A percentile compares a stretch with the other conserved stretches of the same genome.
Evolutionary conservation across 1,140 invertebrate genomes (phyloP).

Genomic region (Trialeurodes vaporariorum): DNA sequence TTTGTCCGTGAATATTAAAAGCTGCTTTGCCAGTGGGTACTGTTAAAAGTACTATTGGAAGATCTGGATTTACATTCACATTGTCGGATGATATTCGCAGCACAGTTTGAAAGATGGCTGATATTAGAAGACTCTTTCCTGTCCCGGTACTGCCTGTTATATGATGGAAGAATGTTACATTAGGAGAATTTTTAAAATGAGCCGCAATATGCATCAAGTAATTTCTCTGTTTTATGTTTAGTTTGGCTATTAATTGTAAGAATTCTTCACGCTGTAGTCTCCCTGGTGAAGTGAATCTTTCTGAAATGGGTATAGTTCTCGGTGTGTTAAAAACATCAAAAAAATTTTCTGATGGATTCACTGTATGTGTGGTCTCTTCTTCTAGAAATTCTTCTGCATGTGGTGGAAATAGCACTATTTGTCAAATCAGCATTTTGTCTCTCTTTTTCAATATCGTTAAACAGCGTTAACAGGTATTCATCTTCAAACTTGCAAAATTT

Average conservation of each 20-base stretch:
- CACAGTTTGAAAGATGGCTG: neutral
- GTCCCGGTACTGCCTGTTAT: neutral
- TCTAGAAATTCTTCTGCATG: too few species aligned
- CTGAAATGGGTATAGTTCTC: too few species aligned
- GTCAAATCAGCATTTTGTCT: too few species aligned
- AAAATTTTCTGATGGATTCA: too few species aligned
- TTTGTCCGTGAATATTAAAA: conserved; percentile 1
- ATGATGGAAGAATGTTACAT: neutral
- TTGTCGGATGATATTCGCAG: neutral
- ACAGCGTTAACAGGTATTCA: neutral
- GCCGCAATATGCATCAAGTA: neutral
- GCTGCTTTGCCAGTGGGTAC: conserved; percentile 10
- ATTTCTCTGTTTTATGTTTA: neutral
- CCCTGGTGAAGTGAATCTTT: too few species aligned
- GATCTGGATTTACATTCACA: neutral
- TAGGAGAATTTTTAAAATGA: neutral
- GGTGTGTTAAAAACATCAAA: too few species aligned
- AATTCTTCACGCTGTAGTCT: too few species aligned
- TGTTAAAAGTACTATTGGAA: conserved; percentile 3
- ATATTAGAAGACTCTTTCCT: conserved; percentile 3
- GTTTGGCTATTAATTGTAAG: neutral
- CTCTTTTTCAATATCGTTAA: neutral
- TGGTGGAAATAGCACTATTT: too few species aligned
- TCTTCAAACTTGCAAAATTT: neutral
- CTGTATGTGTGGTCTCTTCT: too few species aligned